A percentile compares a stretch with the other conserved stretches of the same genome.
Conservation (phyloP, 2,888 invertebrate species). For the Kryphioiulus occultus region DNA sequence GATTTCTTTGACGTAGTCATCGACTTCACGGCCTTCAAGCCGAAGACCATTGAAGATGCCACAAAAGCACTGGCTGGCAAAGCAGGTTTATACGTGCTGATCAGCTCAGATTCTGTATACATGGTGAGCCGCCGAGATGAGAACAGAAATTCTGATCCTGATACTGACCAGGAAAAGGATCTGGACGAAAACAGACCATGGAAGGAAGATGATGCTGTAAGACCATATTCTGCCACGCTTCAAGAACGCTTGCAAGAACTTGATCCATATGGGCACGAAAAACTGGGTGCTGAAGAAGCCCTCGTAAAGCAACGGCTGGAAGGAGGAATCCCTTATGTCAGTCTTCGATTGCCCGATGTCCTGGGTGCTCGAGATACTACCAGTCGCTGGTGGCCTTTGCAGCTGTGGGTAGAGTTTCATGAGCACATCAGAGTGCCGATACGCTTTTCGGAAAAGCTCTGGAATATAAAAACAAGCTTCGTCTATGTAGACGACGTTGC, state of each 20-base stretch:
- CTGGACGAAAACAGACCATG: conserved; percentile 56
- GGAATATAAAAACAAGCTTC: conserved; percentile 61
- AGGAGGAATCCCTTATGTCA: conserved; percentile 60
- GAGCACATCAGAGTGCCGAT: conserved; percentile 58
- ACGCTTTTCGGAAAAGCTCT: conserved; percentile 59
- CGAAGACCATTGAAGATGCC: conserved; percentile 60
- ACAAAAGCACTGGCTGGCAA: conserved; percentile 60
- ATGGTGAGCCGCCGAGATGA: conserved; percentile 61
- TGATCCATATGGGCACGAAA: conserved; percentile 64
- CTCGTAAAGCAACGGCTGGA: conserved; percentile 58
- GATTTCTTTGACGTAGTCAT: conserved; percentile 62
- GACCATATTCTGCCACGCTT: conserved; percentile 60
- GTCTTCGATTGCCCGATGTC: conserved; percentile 65
- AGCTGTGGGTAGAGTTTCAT: conserved; percentile 63
- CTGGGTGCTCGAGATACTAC: conserved; percentile 65
- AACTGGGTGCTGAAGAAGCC: conserved; percentile 63
- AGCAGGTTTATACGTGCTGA: conserved; percentile 62
- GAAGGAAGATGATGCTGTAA: conserved; percentile 61
- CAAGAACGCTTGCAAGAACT: conserved; percentile 57
- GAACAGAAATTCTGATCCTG: conserved; percentile 54
- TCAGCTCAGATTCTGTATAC: conserved; percentile 65
- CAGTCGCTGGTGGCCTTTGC: conserved; percentile 64
- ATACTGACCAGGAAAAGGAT: conserved; percentile 52
- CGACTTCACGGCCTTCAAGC: conserved; percentile 64
- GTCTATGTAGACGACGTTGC: conserved; percentile 64